A percentile compares a stretch with the other conserved stretches of the same genome.
These are phyloP conservation scores for Protosalanx chinensis DNA, from an alignment of 2,797 vertebrate species.

Conservation along the genomic window DNA sequence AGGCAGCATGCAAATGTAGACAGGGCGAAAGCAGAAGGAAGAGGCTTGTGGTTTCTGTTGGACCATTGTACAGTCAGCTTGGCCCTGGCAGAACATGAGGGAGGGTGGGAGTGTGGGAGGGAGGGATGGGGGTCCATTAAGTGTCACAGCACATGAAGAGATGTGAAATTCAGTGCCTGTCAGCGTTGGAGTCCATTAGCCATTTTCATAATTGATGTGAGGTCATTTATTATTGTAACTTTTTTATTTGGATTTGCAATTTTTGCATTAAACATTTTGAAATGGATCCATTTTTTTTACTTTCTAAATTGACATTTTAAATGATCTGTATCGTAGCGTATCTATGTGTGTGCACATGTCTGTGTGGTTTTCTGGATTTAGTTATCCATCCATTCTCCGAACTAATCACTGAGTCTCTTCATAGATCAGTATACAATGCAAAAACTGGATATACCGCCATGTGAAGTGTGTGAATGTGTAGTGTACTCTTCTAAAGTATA, in stretches of 20 bases:
- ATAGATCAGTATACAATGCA: background rate
- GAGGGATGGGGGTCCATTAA: background rate
- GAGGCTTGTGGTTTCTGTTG: background rate
- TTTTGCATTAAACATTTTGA: no score
- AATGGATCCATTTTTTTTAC: no score
- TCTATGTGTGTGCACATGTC: background rate
- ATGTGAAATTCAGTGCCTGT: no score
- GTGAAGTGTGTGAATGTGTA: background rate
- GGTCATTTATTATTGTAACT: no score
- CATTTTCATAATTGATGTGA: no score
- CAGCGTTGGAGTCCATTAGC: no score
- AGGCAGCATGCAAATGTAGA: slow-evolving; percentile 1
- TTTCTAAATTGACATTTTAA: no score
- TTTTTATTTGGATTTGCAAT: no score
- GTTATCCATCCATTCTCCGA: background rate
- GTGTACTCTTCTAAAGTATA: background rate
- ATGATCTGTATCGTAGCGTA: background rate
- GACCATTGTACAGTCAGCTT: background rate
- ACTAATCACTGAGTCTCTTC: background rate
- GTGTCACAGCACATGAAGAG: no score
- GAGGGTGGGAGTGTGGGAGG: background rate
- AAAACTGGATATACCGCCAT: background rate
- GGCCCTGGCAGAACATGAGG: background rate
- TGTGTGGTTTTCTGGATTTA: background rate
- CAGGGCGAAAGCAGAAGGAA: slow-evolving; percentile 1